A percentile compares a stretch with the other conserved stretches of the same genome.
Evolutionary conservation across 2,797 vertebrate species (phyloP).

Genomic region (Valencia hispanica): DNA sequence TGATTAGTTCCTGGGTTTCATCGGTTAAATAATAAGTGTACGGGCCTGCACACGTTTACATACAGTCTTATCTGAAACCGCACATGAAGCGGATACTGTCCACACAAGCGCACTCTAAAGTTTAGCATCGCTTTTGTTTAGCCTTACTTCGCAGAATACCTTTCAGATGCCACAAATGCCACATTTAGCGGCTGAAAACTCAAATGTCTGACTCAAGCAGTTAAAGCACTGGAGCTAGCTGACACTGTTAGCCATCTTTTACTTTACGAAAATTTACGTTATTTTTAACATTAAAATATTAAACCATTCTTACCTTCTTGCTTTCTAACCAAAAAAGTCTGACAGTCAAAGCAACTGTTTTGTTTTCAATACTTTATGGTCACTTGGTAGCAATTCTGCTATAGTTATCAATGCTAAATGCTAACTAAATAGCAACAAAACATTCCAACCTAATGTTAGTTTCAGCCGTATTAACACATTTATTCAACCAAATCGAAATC

Average conservation of each 20-base stretch:
- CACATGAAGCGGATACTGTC: no score
- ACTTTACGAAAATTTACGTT: neutral
- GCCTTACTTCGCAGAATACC: neutral
- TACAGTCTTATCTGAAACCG: neutral
- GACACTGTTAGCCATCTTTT: neutral
- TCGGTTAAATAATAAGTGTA: no score
- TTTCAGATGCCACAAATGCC: neutral
- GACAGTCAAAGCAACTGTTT: neutral
- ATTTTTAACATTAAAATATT: neutral
- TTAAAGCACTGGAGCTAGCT: neutral
- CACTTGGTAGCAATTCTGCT: neutral
- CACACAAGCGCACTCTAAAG: neutral
- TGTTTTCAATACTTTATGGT: neutral
- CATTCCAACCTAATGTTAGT: slow-evolving; percentile 1
- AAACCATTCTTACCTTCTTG: neutral
- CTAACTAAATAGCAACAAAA: slow-evolving; percentile 16
- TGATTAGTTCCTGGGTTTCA: no score
- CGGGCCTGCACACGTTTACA: neutral
- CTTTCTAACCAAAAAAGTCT: neutral
- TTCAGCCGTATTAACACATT: neutral
- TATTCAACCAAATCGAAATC: accelerated
- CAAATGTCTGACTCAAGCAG: neutral
- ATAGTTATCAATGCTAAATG: slow-evolving; percentile 10
- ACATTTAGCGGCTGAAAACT: neutral
- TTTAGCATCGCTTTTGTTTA: neutral